phyloP scores from a whole-genome alignment of 2,113 vertebrate species.

The Callospermophilus lateralis region DNA sequence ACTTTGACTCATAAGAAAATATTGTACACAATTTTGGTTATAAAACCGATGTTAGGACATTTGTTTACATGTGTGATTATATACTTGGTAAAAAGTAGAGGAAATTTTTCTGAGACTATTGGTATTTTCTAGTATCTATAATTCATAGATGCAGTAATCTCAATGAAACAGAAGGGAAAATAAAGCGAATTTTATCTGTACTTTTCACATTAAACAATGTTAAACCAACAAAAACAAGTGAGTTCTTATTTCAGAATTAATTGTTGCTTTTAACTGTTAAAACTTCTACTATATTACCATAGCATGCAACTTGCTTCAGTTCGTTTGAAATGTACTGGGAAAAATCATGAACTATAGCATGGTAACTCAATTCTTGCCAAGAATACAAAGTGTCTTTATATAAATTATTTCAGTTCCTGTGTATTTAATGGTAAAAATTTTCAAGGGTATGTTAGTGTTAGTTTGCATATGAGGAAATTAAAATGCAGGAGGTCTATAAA shows the following conservation, averaged over 20 bases:
- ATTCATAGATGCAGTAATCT: neutral
- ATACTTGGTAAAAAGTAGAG: neutral
- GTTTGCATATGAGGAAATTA: neutral
- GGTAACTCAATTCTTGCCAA: neutral
- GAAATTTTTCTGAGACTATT: neutral
- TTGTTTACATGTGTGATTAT: neutral
- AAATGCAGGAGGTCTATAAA: neutral
- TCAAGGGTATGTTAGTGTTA: neutral
- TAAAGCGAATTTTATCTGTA: neutral
- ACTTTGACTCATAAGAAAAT: neutral
- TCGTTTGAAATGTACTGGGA: neutral
- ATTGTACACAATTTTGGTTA: neutral
- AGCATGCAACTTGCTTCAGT: neutral
- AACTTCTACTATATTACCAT: neutral
- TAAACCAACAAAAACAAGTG: neutral
- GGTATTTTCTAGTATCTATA: neutral
- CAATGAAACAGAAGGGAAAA: neutral
- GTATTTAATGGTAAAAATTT: neutral
- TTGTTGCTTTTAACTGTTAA: neutral
- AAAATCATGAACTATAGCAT: neutral
- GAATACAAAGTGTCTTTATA: neutral
- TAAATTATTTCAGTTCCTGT: neutral
- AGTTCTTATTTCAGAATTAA: neutral
- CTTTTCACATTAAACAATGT: neutral
- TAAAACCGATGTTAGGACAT: neutral